Evolutionary conservation across 64 coral and sea anemone species (phyloP).

Genomic region (Porites australiensis): DNA sequence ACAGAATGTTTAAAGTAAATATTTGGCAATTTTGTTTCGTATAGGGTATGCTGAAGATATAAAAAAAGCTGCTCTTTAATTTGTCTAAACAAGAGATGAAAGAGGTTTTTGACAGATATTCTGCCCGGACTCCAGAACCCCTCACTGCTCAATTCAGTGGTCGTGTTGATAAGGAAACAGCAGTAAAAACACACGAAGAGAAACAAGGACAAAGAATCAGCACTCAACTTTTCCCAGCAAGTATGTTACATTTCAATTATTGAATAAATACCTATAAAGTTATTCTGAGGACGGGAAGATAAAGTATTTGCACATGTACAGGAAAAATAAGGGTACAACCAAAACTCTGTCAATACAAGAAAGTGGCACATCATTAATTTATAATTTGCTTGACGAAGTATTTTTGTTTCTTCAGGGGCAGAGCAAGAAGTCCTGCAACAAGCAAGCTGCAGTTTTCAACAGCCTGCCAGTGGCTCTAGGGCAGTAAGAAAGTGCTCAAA

Average conservation of each 20-base stretch:
- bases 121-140: too few relatives aligned
- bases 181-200: too few relatives aligned
- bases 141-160: too few relatives aligned
- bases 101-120: background rate
- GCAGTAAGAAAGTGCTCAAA: background rate
- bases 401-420: background rate
- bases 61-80: background rate
- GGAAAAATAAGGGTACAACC: background rate
- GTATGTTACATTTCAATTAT: background rate
- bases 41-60: background rate
- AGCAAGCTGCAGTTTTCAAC: background rate
- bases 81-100: constrained; percentile 1
- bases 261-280: background rate
- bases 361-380: background rate
- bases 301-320: background rate
- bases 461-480: background rate
- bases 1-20: background rate
- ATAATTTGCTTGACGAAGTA: background rate
- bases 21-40: background rate
- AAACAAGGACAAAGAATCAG: too few relatives aligned
- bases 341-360: background rate
- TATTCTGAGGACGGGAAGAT: background rate
- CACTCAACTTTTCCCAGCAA: too few relatives aligned
- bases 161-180: too few relatives aligned
- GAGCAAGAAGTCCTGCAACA: background rate